Evolutionary conservation across 2,888 invertebrate species (phyloP).

Genomic region (Gymnosoma rotundatum): DNA sequence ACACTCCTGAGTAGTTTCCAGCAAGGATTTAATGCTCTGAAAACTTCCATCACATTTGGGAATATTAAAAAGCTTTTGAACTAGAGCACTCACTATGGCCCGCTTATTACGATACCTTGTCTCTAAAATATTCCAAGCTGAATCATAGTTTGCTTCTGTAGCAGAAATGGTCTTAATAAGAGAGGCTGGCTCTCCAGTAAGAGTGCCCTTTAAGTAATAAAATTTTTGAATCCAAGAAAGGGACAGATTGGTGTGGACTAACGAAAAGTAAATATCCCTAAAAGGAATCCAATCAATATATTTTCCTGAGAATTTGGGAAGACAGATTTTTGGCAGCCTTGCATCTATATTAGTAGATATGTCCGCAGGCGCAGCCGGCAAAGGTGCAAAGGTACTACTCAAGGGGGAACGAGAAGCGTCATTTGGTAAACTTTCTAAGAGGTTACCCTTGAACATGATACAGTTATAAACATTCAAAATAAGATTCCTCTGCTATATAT

Average conservation of each 20-base stretch:
- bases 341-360: slow-evolving; percentile 1
- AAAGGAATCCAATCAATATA: slow-evolving; percentile 41
- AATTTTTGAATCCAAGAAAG: slow-evolving; percentile 34
- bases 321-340: slow-evolving; percentile 29
- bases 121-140: slow-evolving; percentile 37
- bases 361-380: too few species aligned
- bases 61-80: slow-evolving; percentile 36
- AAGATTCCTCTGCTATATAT: too few species aligned
- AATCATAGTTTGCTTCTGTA: slow-evolving; percentile 42
- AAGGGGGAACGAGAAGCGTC: too few species aligned
- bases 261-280: slow-evolving; percentile 34
- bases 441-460: too few species aligned
- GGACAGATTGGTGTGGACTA: slow-evolving; percentile 26
- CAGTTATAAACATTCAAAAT: too few species aligned
- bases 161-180: slow-evolving; percentile 31
- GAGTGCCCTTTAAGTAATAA: slow-evolving; percentile 32
- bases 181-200: slow-evolving; percentile 36
- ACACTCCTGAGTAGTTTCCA: slow-evolving; percentile 45
- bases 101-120: slow-evolving; percentile 39
- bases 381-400: too few species aligned
- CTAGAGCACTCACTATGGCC: neutral
- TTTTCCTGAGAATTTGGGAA: slow-evolving; percentile 36
- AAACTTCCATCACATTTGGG: slow-evolving; percentile 23
- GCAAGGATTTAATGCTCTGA: slow-evolving; percentile 23
- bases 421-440: too few species aligned